A percentile compares a stretch with the other conserved stretches of the same genome.
Conservation (phyloP, 2,797 vertebrate genomes). For the Lepidocolaptes lacrymiger region DNA sequence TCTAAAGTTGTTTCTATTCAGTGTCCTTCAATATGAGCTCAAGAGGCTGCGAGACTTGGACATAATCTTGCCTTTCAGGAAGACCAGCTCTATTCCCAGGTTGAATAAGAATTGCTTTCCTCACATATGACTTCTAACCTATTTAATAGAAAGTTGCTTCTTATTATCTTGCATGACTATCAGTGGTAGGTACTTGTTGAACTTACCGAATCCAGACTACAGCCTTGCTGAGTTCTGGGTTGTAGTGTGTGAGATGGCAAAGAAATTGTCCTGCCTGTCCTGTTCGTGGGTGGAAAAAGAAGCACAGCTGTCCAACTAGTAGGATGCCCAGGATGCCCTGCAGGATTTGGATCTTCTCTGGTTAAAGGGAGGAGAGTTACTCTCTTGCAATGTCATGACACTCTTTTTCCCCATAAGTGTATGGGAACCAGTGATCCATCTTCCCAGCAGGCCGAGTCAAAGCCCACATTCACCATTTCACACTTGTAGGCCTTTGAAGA, state of each 20-base stretch:
- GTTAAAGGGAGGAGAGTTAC: background rate
- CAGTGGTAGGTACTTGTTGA: background rate
- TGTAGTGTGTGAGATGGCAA: background rate
- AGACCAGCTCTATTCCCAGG: background rate
- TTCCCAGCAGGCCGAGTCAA: background rate
- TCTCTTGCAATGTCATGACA: background rate
- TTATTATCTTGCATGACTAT: background rate
- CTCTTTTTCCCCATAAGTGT: accelerated
- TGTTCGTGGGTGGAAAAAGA: background rate
- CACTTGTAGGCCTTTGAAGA: background rate
- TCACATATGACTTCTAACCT: background rate
- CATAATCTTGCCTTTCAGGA: background rate
- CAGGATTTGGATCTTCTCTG: background rate
- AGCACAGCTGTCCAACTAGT: background rate
- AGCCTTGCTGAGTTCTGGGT: background rate
- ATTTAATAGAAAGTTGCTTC: background rate
- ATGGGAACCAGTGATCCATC: accelerated
- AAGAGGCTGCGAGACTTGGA: background rate
- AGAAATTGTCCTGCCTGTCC: background rate
- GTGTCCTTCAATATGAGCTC: background rate
- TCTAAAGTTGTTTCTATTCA: background rate
- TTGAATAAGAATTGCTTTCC: background rate
- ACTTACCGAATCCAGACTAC: background rate
- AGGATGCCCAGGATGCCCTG: background rate
- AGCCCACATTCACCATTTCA: accelerated